These are phyloP conservation scores for Augochlora pura DNA, from an alignment of 1,140 invertebrate species.

Conservation along the genomic window DNA sequence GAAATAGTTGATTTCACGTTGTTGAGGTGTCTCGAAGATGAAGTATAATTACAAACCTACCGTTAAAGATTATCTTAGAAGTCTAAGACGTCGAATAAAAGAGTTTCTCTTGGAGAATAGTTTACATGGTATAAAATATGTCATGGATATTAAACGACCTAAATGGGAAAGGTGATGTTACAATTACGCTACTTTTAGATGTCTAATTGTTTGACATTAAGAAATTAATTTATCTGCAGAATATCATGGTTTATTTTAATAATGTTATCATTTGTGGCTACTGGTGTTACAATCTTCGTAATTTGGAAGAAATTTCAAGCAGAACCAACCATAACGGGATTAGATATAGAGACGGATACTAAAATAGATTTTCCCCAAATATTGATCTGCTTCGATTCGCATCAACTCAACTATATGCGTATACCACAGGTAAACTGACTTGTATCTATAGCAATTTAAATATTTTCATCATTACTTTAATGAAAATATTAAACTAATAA, in stretches of 20 bases:
- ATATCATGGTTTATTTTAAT: conserved; percentile 89
- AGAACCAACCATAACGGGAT: conserved; percentile 88
- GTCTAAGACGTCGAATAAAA: conserved; percentile 55
- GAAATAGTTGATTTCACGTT: not conserved
- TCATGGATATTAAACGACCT: conserved; percentile 59
- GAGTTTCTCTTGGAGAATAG: conserved; percentile 66
- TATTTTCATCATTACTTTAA: not conserved
- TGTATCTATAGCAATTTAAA: not conserved
- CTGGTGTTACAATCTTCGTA: conserved; percentile 86
- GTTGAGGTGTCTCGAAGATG: conserved; percentile 10
- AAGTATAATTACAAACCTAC: conserved; percentile 56
- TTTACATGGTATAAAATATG: conserved; percentile 66
- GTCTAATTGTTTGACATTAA: too few relatives aligned
- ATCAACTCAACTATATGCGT: conserved; percentile 36
- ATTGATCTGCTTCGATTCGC: conserved; percentile 51
- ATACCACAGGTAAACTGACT: conserved; percentile 24
- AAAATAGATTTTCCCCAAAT: conserved; percentile 54
- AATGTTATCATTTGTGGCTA: conserved; percentile 83
- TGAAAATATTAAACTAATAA: too few relatives aligned
- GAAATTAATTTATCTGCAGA: conserved; percentile 69
- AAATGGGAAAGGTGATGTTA: conserved; percentile 64
- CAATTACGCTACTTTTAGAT: not conserved
- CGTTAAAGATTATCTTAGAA: conserved; percentile 33
- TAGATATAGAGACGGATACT: conserved; percentile 59
- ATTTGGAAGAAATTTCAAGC: conserved; percentile 90